Conservation (phyloP, 2,888 invertebrate genomes). For the Lasioglossum morio region DNA sequence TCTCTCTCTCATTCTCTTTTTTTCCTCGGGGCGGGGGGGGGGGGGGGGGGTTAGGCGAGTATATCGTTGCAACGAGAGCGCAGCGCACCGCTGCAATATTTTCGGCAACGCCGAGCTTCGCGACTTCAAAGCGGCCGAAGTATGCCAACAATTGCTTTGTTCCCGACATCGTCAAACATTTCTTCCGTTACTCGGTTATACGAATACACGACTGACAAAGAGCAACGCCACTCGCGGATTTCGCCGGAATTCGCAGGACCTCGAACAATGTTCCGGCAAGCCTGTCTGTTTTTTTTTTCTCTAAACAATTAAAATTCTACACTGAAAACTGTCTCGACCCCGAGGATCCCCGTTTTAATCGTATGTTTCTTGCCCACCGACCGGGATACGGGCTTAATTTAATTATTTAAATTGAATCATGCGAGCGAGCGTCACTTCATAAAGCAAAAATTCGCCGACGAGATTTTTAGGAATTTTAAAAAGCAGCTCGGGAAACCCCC, state of each 20-base stretch:
- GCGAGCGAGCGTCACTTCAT: not conserved
- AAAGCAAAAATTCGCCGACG: not conserved
- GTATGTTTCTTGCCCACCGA: not conserved
- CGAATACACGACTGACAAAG: not conserved
- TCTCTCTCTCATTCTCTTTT: not conserved
- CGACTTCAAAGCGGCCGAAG: slow-evolving; percentile 10
- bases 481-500: not conserved
- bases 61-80: not conserved
- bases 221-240: not conserved
- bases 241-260: not conserved
- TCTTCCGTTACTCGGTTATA: slow-evolving; percentile 6
- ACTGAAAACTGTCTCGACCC: not conserved
- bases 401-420: slow-evolving; percentile 2
- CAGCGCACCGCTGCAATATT: not conserved
- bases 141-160: slow-evolving; percentile 13
- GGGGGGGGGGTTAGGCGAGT: not conserved
- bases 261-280: not conserved
- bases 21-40: not conserved
- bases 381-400: not conserved
- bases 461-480: not conserved
- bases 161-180: slow-evolving; percentile 13
- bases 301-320: not conserved
- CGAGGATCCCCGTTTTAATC: not conserved
- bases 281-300: not conserved
- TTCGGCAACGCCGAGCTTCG: not conserved